Evolutionary conservation across 2,113 vertebrate species (phyloP), one percentile per base, ranked within the genome.

Genomic region (Numida meleagris): DNA sequence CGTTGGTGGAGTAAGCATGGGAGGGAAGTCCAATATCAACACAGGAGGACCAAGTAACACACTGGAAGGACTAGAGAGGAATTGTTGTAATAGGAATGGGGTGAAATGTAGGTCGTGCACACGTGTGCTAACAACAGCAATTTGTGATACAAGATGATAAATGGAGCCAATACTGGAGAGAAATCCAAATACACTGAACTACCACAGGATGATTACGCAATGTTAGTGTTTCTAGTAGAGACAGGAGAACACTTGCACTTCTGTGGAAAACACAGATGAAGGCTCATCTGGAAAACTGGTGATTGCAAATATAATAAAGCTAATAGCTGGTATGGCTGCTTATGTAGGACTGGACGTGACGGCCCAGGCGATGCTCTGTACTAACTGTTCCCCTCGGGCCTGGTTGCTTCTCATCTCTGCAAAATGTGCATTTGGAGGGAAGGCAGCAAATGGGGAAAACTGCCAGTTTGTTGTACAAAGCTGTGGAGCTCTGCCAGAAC

Each of bases 81-180:
- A 83, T 25, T 86, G 88, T 90, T 78, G 65, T 81, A 87, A 94
- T 65, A 73, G 71, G 38, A 86, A 71, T 24, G 59, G 34, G 82
- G 61, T 94, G 92, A 95, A 86, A 72, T 86, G 80, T 67, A 75
- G 92, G 90, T 92, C 82, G 86, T 42, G 40, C 72, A 77, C 62
- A 66, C 62, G 46, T 29, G n/a, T 77, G 55, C 76, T 95, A 90
- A 70, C 53, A 83, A 70, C 61, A 91, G 77, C 59, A 74, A 77
- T 78, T 94, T 93, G 75, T 88, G 55, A 88, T 89, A 78, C 25
- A 53, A 94, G 82, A 40, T 83, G 61, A 83, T 59, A 86, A 90
- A 71, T 59, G 36, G 72, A 80, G 58, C 50, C 53, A 68, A 82
- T 74, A 67, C 31, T 71, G 61, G 73, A 72, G 33, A 80, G 83